Evolutionary conservation across 2,113 vertebrate genomes (phyloP).

Genomic region (Myotis brandtii): DNA sequence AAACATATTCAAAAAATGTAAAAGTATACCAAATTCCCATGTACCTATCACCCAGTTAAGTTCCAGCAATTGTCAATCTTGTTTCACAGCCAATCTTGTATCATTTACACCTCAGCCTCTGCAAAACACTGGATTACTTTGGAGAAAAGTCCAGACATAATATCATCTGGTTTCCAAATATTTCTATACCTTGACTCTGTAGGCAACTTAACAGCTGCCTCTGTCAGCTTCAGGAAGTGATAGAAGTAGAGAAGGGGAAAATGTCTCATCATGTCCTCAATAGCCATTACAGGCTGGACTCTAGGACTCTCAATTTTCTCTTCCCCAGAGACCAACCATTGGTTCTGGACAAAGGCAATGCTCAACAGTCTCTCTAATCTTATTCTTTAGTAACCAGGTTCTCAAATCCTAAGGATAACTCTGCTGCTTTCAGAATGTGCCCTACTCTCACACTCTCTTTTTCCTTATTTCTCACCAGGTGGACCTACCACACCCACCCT

Average conservation of each 20-base stretch:
- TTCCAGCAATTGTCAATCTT: conserved; percentile 30
- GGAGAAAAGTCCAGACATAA: conserved; percentile 41
- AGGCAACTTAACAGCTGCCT: neutral
- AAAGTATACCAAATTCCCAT: conserved; percentile 14
- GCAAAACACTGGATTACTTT: conserved; percentile 36
- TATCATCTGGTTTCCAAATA: conserved; percentile 45
- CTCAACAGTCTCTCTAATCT: neutral
- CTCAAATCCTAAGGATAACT: conserved; percentile 30
- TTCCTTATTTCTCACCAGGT: neutral
- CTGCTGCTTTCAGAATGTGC: conserved; percentile 39
- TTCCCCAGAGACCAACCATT: neutral
- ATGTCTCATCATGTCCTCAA: neutral
- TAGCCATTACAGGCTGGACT: neutral
- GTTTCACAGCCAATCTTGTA: conserved; percentile 25
- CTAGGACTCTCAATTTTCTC: conserved; percentile 33
- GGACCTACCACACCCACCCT: neutral
- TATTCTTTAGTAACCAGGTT: conserved; percentile 32
- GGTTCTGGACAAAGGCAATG: conserved; percentile 41
- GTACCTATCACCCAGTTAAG: conserved; percentile 38
- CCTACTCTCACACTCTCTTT: conserved; percentile 9
- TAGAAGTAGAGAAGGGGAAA: neutral
- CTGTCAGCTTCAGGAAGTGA: conserved; percentile 20
- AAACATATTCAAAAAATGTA: conserved; percentile 44
- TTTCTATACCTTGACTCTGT: conserved; percentile 24
- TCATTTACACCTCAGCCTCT: neutral